A percentile compares a stretch with the other conserved stretches of the same genome.
Conservation (phyloP, 2,113 vertebrate genomes). For the Melanotaenia duboulayi region DNA sequence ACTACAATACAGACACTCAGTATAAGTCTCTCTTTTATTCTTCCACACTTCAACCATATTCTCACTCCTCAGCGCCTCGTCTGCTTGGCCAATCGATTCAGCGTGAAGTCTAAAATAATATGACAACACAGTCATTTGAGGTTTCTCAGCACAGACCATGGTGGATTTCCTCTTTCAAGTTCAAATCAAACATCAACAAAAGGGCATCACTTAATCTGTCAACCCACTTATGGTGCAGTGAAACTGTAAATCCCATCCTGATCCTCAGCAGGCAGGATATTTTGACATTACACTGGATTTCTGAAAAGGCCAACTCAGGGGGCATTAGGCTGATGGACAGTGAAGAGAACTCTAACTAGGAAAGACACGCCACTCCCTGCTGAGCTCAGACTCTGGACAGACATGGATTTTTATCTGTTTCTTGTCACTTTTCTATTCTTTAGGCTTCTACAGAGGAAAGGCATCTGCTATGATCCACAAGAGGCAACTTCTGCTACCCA, state of each 20-base stretch:
- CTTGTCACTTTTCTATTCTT: neutral
- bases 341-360: slow-evolving; percentile 32
- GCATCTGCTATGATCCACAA: no score
- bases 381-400: slow-evolving; percentile 10
- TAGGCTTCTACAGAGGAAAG: no score
- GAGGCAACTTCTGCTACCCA: no score
- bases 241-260: slow-evolving; percentile 56
- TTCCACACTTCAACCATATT: neutral
- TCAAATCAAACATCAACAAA: slow-evolving; percentile 54
- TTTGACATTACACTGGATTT: slow-evolving; percentile 70
- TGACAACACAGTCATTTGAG: slow-evolving; percentile 23
- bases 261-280: slow-evolving; percentile 60
- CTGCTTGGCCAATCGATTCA: neutral
- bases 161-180: slow-evolving; percentile 47
- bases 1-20: neutral
- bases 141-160: slow-evolving; percentile 1
- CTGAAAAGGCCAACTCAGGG: slow-evolving; percentile 67
- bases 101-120: slow-evolving; percentile 9
- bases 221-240: slow-evolving; percentile 48
- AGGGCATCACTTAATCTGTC: slow-evolving; percentile 60
- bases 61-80: slow-evolving; percentile 2
- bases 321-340: slow-evolving; percentile 66
- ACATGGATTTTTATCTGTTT: slow-evolving; percentile 1
- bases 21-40: no score
- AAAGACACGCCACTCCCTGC: slow-evolving; percentile 43